These are phyloP conservation scores for Protosalanx chinensis DNA, from an alignment of 2,797 vertebrate species.

Conservation along the genomic window DNA sequence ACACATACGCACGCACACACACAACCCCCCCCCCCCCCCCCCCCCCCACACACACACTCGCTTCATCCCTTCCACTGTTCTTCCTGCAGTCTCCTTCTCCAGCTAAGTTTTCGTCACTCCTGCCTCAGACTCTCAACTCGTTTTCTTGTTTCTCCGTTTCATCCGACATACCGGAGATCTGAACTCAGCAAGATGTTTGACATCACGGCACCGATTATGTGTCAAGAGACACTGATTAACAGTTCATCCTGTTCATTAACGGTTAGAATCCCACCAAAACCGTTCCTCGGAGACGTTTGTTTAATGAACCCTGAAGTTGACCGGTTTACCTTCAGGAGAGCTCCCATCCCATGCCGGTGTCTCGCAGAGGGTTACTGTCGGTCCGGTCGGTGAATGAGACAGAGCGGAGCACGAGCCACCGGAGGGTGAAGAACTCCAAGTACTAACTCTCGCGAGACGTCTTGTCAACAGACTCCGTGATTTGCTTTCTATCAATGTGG, in stretches of 20 bases:
- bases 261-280: not conserved
- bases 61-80: constrained; percentile 10
- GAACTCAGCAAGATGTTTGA: not conserved
- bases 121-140: too few species aligned
- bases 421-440: not conserved
- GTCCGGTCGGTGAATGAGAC: constrained; percentile 2
- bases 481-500: too few species aligned
- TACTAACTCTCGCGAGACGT: constrained; percentile 3
- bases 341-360: not conserved
- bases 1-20: constrained; percentile 6
- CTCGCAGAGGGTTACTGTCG: not conserved
- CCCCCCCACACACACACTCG: constrained; percentile 1
- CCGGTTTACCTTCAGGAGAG: not conserved
- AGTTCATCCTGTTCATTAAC: not conserved
- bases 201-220: not conserved
- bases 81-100: not conserved
- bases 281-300: not conserved
- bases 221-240: not conserved
- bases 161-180: not conserved
- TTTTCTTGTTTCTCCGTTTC: too few species aligned
- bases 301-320: not conserved
- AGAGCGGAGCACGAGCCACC: not conserved
- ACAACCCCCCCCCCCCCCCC: not conserved
- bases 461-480: too few species aligned
- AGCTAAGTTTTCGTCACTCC: not conserved